These are phyloP conservation scores for Melanerpes formicivorus DNA, from an alignment of 2,113 vertebrate genomes.

Conservation along the genomic window DNA sequence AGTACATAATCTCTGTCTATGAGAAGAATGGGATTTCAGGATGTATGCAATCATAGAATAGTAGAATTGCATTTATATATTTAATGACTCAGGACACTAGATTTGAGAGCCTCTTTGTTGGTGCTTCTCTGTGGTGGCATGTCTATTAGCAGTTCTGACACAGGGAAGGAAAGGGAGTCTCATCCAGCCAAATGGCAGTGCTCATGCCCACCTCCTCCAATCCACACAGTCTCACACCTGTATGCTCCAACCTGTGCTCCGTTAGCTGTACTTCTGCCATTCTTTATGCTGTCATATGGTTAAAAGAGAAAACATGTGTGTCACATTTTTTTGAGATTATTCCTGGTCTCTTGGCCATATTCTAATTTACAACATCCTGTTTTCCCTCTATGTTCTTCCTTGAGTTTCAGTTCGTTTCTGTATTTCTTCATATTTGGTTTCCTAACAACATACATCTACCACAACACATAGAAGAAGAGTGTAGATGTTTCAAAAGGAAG, in stretches of 20 bases:
- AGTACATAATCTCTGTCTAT: background rate
- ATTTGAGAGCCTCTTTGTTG: background rate
- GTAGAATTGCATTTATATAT: background rate
- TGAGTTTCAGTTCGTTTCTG: background rate
- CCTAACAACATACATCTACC: background rate
- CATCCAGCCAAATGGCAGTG: background rate
- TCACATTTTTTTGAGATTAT: background rate
- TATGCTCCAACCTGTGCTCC: background rate
- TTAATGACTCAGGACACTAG: background rate
- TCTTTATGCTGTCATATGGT: background rate
- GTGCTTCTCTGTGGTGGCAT: background rate
- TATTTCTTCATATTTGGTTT: background rate
- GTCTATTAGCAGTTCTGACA: background rate
- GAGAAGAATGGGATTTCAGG: background rate
- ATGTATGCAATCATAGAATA: background rate
- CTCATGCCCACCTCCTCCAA: background rate
- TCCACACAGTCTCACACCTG: background rate
- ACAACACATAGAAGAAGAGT: background rate
- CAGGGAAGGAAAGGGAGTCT: background rate
- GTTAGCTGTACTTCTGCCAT: background rate
- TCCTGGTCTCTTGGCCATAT: background rate
- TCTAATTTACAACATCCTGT: background rate
- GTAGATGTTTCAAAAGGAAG: background rate
- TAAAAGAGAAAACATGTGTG: conserved; percentile 10
- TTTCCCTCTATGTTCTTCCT: background rate